Percentiles rank a stretch among this genome's conserved stretches.
Conservation (phyloP, 2,888 invertebrate species). For the Hypena proboscidalis region DNA sequence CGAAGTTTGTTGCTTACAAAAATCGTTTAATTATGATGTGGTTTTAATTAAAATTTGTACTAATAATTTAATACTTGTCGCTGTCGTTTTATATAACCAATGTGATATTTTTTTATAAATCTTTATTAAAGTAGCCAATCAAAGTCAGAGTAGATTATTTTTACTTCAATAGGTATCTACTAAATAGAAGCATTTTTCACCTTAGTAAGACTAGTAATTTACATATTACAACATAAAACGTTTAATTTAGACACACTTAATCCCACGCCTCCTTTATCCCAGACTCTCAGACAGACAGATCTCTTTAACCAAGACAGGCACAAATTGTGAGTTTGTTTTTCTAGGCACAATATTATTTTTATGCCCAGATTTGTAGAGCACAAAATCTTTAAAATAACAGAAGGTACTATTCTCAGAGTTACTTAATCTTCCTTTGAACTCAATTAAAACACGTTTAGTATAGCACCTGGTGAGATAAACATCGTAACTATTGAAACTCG, state of each 20-base stretch:
- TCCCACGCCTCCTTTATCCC: neutral
- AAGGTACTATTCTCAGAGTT: constrained; percentile 19
- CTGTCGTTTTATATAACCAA: too few species aligned
- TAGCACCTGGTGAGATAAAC: constrained; percentile 81
- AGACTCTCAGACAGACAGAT: neutral
- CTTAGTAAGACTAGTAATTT: neutral
- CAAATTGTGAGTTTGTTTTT: constrained; percentile 27
- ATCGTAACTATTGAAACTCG: constrained; percentile 81
- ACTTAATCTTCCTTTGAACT: constrained; percentile 55
- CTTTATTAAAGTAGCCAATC: too few species aligned
- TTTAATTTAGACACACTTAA: neutral
- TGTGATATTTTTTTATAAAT: too few species aligned
- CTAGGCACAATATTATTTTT: constrained; percentile 10
- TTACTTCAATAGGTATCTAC: too few species aligned
- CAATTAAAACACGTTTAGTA: constrained; percentile 81
- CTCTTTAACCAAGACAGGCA: neutral
- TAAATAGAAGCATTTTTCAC: neutral
- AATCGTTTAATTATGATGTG: too few species aligned
- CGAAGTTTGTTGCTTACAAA: too few species aligned
- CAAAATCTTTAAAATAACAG: constrained; percentile 31
- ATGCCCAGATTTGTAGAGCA: neutral
- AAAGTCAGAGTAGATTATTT: too few species aligned
- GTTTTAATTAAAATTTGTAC: too few species aligned
- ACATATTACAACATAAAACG: neutral
- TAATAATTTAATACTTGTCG: too few species aligned